phyloP scores from a whole-genome alignment of 2,797 vertebrate genomes.

The Pipistrellus pygmaeus region DNA sequence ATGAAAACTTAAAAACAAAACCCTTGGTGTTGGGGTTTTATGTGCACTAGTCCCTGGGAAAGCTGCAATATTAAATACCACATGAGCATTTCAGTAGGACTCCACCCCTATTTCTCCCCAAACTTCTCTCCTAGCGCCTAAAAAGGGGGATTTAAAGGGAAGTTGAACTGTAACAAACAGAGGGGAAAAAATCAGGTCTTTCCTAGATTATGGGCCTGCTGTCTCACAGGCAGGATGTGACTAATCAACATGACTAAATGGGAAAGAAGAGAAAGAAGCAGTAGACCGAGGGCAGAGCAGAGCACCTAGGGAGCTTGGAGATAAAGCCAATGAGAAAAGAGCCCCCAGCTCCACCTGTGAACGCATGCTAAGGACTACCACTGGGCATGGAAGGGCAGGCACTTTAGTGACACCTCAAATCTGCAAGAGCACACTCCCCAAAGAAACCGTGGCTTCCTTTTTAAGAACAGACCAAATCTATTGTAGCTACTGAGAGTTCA shows the following conservation, averaged over 20 bases:
- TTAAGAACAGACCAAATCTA: not conserved
- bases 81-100: not conserved
- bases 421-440: not conserved
- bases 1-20: conserved; percentile 12
- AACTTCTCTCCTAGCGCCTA: conserved; percentile 15
- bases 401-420: not conserved
- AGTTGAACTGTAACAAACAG: conserved; percentile 6
- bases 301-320: not conserved
- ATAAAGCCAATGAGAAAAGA: not conserved
- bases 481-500: not conserved
- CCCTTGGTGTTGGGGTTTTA: not conserved
- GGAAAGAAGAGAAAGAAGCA: not conserved
- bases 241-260: not conserved
- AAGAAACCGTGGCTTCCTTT: not conserved
- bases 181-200: conserved; percentile 57
- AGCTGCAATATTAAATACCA: conserved; percentile 2
- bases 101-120: not conserved
- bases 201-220: not conserved
- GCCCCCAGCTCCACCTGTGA: not conserved
- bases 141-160: not conserved
- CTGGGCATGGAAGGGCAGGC: not conserved
- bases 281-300: not conserved
- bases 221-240: conserved; percentile 40
- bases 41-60: not conserved
- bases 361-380: not conserved